Conservation (phyloP, 1,140 invertebrate genomes). For the Mya arenaria region DNA sequence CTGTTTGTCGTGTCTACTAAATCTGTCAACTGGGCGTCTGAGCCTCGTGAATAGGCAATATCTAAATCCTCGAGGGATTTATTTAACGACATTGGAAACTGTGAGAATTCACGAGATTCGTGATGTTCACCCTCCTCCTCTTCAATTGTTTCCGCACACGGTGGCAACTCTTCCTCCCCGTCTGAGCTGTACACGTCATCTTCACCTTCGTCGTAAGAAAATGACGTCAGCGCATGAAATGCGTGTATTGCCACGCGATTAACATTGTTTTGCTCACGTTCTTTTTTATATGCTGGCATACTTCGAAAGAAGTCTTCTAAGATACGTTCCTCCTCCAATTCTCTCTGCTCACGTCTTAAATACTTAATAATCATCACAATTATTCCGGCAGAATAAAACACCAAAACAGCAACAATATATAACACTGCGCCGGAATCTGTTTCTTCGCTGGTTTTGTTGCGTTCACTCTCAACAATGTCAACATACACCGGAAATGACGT, state of each 20-base stretch:
- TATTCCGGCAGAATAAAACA: conserved; percentile 78
- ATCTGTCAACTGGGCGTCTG: no score
- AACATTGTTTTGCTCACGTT: conserved; percentile 70
- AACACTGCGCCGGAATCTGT: conserved; percentile 68
- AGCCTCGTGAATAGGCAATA: neutral
- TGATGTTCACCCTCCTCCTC: conserved; percentile 30
- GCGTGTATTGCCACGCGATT: conserved; percentile 74
- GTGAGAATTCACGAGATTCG: no score
- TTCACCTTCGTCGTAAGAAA: conserved; percentile 44
- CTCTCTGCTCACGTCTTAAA: conserved; percentile 72
- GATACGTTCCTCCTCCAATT: conserved; percentile 75
- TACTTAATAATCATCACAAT: conserved; percentile 77
- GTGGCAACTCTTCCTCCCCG: conserved; percentile 16
- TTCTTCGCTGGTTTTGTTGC: neutral
- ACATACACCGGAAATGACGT: conserved; percentile 28
- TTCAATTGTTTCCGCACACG: conserved; percentile 46
- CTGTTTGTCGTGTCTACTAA: no score
- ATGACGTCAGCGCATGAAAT: conserved; percentile 74
- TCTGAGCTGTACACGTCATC: conserved; percentile 21
- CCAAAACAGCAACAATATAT: conserved; percentile 76
- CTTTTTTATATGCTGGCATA: conserved; percentile 71
- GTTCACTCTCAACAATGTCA: conserved; percentile 22
- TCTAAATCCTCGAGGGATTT: no score
- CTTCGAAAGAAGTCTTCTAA: conserved; percentile 76
- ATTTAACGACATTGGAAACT: no score